phyloP scores from a whole-genome alignment of 2,797 vertebrate species.

The Chanos chanos region DNA sequence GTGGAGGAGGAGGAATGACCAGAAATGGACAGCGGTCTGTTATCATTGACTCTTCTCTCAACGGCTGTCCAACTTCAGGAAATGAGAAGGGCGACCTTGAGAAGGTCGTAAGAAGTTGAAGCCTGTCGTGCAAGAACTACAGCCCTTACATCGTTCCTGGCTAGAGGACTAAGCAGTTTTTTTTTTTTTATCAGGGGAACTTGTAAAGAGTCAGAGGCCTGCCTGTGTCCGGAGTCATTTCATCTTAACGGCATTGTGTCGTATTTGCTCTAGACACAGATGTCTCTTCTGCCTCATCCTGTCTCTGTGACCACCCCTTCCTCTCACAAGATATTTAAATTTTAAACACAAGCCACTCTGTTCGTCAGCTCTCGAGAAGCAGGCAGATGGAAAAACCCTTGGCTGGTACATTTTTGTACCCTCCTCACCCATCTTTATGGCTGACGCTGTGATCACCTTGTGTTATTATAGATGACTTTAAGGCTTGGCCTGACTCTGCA shows the following conservation, averaged over 20 bases:
- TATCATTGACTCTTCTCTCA: neutral
- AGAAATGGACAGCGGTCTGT: neutral
- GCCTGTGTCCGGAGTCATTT: no score
- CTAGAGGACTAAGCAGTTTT: no score
- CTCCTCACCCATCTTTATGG: constrained; percentile 27
- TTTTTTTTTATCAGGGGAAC: no score
- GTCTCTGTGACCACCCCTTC: neutral
- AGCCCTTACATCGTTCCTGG: no score
- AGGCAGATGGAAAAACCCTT: constrained; percentile 31
- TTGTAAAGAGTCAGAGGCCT: no score
- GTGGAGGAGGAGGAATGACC: constrained; percentile 83
- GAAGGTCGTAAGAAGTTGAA: no score
- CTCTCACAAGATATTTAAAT: constrained; percentile 34
- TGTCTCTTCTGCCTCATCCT: constrained; percentile 1
- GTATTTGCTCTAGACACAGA: no score
- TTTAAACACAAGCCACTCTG: constrained; percentile 38
- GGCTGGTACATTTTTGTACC: constrained; percentile 19
- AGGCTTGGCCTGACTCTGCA: constrained; percentile 47
- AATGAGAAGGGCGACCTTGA: no score
- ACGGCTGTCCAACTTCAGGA: constrained; percentile 63
- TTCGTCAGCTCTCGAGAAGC: constrained; percentile 23
- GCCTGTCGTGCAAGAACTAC: no score
- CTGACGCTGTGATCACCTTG: constrained; percentile 53
- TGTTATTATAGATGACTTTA: constrained; percentile 68
- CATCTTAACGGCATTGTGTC: no score